phyloP scores from a whole-genome alignment of 2,113 vertebrate genomes.

The Cathartes aura region DNA sequence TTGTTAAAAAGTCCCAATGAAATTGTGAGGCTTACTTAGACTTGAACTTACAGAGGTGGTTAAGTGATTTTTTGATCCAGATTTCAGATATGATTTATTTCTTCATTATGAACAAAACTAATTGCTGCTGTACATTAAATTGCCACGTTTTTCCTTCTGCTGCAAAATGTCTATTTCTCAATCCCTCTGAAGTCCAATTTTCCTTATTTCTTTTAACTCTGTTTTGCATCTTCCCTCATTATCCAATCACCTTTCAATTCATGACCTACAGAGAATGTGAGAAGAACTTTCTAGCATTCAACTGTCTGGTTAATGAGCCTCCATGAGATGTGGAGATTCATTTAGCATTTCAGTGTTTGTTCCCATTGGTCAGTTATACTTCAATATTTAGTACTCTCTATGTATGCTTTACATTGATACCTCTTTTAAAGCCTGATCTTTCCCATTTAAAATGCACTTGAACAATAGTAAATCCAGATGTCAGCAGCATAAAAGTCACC shows the following conservation, averaged over 20 bases:
- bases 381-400: not conserved
- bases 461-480: not conserved
- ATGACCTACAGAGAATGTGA: not conserved
- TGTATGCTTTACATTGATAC: not conserved
- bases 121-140: not conserved
- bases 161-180: not conserved
- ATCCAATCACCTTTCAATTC: not conserved
- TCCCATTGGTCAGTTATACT: not conserved
- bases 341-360: not conserved
- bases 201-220: not conserved
- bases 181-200: not conserved
- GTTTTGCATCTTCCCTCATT: conserved; percentile 1
- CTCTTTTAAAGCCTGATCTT: not conserved
- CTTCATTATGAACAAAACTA: conserved; percentile 6
- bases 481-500: not conserved
- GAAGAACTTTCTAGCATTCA: not conserved
- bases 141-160: not conserved
- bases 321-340: not conserved
- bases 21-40: not conserved
- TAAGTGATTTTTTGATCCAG: not conserved
- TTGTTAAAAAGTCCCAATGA: not conserved
- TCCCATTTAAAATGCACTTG: not conserved
- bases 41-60: not conserved
- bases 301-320: not conserved
- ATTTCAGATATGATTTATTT: not conserved